These are phyloP conservation scores for Lymantria monacha DNA, from an alignment of 2,888 invertebrate genomes.

Conservation along the genomic window DNA sequence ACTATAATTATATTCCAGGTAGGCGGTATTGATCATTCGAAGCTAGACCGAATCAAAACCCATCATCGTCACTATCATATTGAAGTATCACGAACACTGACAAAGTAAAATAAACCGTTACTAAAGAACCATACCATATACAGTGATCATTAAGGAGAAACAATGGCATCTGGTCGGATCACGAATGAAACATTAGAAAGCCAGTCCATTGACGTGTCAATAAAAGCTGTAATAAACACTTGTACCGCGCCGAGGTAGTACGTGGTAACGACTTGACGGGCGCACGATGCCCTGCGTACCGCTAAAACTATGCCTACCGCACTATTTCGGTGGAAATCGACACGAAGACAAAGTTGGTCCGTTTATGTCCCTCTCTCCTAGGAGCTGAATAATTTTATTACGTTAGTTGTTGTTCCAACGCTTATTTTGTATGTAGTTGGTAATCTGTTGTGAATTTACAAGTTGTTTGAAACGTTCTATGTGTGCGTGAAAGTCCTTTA, in stretches of 20 bases:
- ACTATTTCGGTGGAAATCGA: conserved; percentile 33
- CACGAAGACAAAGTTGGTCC: conserved; percentile 24
- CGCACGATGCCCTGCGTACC: neutral
- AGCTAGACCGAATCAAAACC: too few species aligned
- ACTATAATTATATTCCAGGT: too few species aligned
- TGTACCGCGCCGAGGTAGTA: conserved; percentile 1
- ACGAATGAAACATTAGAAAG: conserved; percentile 25
- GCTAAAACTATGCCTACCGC: conserved; percentile 22
- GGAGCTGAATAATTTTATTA: conserved; percentile 33
- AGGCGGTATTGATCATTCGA: too few species aligned
- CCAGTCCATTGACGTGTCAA: conserved; percentile 16
- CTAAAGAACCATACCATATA: conserved; percentile 8
- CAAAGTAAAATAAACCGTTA: conserved; percentile 10
- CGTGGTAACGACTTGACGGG: neutral
- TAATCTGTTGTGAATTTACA: conserved; percentile 34
- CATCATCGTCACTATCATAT: neutral
- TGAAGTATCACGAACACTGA: neutral
- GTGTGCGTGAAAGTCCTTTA: conserved; percentile 14
- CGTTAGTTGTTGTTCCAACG: conserved; percentile 30
- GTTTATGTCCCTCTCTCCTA: conserved; percentile 18
- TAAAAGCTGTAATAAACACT: conserved; percentile 31
- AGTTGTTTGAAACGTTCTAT: conserved; percentile 13
- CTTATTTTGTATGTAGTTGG: conserved; percentile 27
- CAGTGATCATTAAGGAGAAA: conserved; percentile 24
- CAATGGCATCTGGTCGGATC: conserved; percentile 21